Conservation (phyloP, 1,140 invertebrate species). For the Lordiphosa mommai region DNA sequence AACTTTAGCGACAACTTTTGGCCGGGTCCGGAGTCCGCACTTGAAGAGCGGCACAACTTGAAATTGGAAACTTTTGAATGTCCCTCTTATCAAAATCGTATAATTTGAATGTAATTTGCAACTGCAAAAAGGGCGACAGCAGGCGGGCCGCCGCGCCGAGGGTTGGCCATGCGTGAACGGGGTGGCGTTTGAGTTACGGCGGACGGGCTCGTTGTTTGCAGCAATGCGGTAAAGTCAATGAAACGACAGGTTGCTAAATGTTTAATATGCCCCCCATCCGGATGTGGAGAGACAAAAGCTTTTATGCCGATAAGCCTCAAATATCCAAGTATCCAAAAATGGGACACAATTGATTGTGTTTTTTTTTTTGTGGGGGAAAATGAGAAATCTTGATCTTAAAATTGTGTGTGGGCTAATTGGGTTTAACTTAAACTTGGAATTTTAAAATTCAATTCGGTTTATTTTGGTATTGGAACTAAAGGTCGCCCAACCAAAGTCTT, state of each 20-base stretch:
- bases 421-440: too few species aligned
- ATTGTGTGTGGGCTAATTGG: too few species aligned
- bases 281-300: conserved; percentile 51
- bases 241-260: conserved; percentile 69
- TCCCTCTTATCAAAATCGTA: conserved; percentile 78
- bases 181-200: background rate
- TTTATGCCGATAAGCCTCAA: conserved; percentile 26
- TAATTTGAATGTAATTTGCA: conserved; percentile 79
- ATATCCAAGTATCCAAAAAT: too few species aligned
- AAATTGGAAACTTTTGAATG: conserved; percentile 79
- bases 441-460: too few species aligned
- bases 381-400: too few species aligned
- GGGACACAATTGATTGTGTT: too few species aligned
- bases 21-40: conserved; percentile 15
- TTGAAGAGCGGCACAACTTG: conserved; percentile 73
- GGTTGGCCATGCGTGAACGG: conserved; percentile 38
- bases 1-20: conserved; percentile 63
- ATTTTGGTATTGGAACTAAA: too few species aligned
- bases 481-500: too few species aligned
- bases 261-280: conserved; percentile 44
- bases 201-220: conserved; percentile 31
- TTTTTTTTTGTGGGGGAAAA: too few species aligned
- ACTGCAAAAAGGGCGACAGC: conserved; percentile 63
- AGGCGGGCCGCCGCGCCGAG: conserved; percentile 19
- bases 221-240: conserved; percentile 69